Evolutionary conservation across 2,113 vertebrate species (phyloP).

Genomic region (Notiomystis cincta): DNA sequence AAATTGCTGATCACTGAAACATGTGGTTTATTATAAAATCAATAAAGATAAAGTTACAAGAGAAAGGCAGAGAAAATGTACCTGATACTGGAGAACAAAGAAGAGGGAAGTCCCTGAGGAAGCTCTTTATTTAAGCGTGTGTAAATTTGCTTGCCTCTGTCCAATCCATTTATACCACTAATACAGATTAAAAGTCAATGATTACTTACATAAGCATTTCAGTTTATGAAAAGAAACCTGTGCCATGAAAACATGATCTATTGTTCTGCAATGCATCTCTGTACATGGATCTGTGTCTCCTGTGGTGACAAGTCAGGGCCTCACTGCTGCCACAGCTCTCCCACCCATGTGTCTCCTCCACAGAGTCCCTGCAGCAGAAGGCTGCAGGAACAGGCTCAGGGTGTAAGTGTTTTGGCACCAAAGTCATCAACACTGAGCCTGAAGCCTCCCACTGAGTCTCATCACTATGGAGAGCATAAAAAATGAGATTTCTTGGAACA

Average conservation of each 20-base stretch:
- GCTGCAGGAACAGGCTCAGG: background rate
- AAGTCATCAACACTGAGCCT: background rate
- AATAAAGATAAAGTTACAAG: constrained; percentile 64
- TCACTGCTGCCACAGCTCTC: background rate
- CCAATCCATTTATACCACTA: constrained; percentile 44
- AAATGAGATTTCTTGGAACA: background rate
- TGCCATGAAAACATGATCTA: background rate
- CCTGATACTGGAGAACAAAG: constrained; percentile 43
- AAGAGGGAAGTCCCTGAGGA: constrained; percentile 45
- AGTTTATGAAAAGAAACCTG: background rate
- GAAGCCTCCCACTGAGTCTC: background rate
- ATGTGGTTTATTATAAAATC: constrained; percentile 67
- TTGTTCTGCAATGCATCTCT: background rate
- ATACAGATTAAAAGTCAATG: constrained; percentile 56
- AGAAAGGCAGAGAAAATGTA: constrained; percentile 53
- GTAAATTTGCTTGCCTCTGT: constrained; percentile 50
- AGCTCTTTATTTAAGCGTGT: background rate
- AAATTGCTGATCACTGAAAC: constrained; percentile 64
- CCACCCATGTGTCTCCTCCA: background rate
- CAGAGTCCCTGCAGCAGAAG: background rate
- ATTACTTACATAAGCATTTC: constrained; percentile 47
- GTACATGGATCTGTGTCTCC: background rate
- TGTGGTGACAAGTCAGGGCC: background rate
- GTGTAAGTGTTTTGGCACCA: background rate
- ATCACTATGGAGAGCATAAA: background rate